Evolutionary conservation across 1,140 invertebrate genomes (phyloP), one percentile per base, ranked within the genome.

Genomic region (Apolygus lucorum): DNA sequence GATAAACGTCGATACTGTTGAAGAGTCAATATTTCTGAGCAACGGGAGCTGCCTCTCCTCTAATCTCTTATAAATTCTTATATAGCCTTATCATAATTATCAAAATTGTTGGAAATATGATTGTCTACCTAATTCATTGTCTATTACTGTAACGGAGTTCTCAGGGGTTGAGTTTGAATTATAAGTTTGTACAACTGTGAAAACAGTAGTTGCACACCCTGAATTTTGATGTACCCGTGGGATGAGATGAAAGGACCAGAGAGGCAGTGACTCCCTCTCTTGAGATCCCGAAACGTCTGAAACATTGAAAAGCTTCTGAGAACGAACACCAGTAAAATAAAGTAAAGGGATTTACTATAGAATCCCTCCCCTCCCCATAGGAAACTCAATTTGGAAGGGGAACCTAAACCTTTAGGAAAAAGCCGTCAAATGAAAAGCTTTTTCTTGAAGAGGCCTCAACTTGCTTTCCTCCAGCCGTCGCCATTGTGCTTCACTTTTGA

Each of bases 361-460:
- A 59, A 59, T 59, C 22, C 54, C 11, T 22, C 34, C 4, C n/a
- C n/a, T n/a, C n/a, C 22, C 54, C 54, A 8, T 59, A 4, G 54
- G 22, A 59, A 59, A 59, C 54, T 59, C 54, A 59, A 59, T 59
- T 59, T 59, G 22, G 22, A 59, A 4, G 54, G 22, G 22, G 22
- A 21, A 21, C 54, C 22, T 4, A 59, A 59, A 8, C 54, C 22
- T 59, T 24, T 4, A 21, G 54, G 34, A 42, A 59, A 59, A 22
- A 59, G 54, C 54, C 54, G 54, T 59, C 54, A 59, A 59, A 59
- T 59, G 54, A 59, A 59, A 59, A 59, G 54, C 54, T 59, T 59
- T 59, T 59, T 59, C 54, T 59, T 59, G 54, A 22, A 59, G 54
- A 59, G 54, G 54, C 54, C 54, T 49, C 13, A 14, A 59, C 22